Evolutionary conservation across 2,888 invertebrate species (phyloP).

Genomic region (Mythimna lalbum): DNA sequence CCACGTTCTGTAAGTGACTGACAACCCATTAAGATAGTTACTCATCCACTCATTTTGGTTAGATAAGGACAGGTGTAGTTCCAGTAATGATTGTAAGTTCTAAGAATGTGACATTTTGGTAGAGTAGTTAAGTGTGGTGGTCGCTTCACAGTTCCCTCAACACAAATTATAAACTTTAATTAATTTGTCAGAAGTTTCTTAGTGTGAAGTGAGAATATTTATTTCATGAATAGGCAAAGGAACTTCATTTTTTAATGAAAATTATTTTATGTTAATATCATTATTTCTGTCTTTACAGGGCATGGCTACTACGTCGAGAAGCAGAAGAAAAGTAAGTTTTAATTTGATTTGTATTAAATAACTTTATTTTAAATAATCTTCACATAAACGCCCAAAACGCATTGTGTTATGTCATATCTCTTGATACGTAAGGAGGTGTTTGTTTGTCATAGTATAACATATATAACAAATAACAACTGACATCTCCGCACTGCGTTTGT

Average conservation of each 20-base stretch:
- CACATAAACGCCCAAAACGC: too few relatives aligned
- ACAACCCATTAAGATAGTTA: conserved; percentile 40
- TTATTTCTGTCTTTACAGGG: conserved; percentile 79
- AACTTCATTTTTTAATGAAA: background rate
- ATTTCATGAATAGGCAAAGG: background rate
- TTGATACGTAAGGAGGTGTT: background rate
- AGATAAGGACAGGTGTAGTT: conserved; percentile 51
- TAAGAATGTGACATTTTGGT: conserved; percentile 25
- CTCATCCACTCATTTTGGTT: conserved; percentile 38
- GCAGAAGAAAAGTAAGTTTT: conserved; percentile 76
- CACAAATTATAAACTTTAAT: conserved; percentile 10
- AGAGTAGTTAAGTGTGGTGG: conserved; percentile 29
- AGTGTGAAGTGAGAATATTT: conserved; percentile 12
- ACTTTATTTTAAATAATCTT: background rate
- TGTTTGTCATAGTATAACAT: background rate
- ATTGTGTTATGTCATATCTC: background rate
- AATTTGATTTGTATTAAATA: background rate
- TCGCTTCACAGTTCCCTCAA: conserved; percentile 10
- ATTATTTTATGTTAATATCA: conserved; percentile 28
- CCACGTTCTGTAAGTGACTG: conserved; percentile 38
- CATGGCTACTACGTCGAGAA: conserved; percentile 79
- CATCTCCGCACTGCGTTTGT: conserved; percentile 19
- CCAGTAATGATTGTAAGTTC: conserved; percentile 49
- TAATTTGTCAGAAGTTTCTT: conserved; percentile 14
- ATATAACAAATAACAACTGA: background rate